Conservation (phyloP, 1,140 invertebrate species). For the Gonatopus flavifemur region DNA sequence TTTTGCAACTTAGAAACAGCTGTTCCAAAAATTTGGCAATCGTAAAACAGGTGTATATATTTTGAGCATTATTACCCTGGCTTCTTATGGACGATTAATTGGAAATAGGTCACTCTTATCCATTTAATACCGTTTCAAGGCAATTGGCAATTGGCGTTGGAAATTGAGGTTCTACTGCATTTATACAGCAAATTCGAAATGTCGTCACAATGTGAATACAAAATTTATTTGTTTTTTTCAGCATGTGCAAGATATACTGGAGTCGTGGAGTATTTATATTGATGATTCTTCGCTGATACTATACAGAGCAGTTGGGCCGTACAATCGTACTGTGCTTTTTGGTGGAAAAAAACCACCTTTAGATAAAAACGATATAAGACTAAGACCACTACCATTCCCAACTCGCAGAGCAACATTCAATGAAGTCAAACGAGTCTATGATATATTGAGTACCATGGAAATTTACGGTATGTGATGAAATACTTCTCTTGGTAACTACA, state of each 20-base stretch:
- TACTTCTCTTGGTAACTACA: not conserved
- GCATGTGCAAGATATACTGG: conserved; percentile 78
- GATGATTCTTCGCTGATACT: conserved; percentile 74
- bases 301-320: conserved; percentile 73
- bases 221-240: conserved; percentile 50
- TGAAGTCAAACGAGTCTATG: conserved; percentile 77
- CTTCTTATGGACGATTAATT: no score
- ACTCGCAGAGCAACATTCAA: conserved; percentile 80
- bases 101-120: no score
- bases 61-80: no score
- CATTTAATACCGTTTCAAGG: no score
- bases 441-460: conserved; percentile 70
- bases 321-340: conserved; percentile 74
- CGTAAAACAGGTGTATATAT: no score
- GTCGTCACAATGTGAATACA: no score
- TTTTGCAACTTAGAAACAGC: no score
- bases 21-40: no score
- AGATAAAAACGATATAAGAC: conserved; percentile 65
- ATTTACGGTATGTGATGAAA: conserved; percentile 66
- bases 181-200: no score
- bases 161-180: no score
- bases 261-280: conserved; percentile 70
- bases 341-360: conserved; percentile 72
- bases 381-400: conserved; percentile 79
- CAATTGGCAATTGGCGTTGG: no score